Percentiles rank a stretch among this genome's conserved stretches.
Conservation (phyloP, 1,140 invertebrate genomes). For the Goniozus legneri region DNA sequence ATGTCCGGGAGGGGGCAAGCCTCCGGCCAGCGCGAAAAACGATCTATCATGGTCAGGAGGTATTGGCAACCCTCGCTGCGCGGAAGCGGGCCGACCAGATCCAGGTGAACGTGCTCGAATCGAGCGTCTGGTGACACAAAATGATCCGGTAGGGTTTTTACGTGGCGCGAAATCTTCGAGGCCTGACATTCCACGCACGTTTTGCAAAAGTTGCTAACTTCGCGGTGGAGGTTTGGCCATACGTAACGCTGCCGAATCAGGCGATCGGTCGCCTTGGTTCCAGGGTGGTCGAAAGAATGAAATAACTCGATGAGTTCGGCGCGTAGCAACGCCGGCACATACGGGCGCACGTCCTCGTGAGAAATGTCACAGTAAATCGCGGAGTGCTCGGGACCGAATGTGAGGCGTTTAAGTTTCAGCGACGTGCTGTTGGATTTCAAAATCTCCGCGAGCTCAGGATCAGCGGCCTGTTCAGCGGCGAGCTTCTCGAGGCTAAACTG, state of each 20-base stretch:
- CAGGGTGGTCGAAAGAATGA: no score
- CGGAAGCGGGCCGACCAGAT: background rate
- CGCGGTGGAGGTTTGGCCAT: conserved; percentile 15
- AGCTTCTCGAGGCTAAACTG: no score
- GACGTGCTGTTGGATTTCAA: no score
- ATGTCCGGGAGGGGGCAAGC: background rate
- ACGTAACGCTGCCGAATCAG: background rate
- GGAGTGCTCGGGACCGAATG: background rate
- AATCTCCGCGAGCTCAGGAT: no score
- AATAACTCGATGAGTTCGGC: background rate
- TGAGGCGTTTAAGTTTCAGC: background rate
- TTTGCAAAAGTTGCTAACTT: conserved; percentile 11
- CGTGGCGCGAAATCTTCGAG: conserved; percentile 22
- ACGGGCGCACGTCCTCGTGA: background rate
- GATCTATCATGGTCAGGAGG: no score
- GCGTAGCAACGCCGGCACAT: background rate
- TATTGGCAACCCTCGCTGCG: background rate
- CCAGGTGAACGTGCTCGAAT: conserved; percentile 2
- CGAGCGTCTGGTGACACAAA: background rate
- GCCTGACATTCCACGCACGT: conserved; percentile 20
- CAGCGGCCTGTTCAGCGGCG: no score
- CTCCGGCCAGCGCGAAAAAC: conserved; percentile 3
- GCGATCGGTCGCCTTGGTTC: background rate
- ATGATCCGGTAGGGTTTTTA: background rate
- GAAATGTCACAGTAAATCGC: background rate